Evolutionary conservation across 2,888 invertebrate species (phyloP).

Genomic region (Agrotis puta): DNA sequence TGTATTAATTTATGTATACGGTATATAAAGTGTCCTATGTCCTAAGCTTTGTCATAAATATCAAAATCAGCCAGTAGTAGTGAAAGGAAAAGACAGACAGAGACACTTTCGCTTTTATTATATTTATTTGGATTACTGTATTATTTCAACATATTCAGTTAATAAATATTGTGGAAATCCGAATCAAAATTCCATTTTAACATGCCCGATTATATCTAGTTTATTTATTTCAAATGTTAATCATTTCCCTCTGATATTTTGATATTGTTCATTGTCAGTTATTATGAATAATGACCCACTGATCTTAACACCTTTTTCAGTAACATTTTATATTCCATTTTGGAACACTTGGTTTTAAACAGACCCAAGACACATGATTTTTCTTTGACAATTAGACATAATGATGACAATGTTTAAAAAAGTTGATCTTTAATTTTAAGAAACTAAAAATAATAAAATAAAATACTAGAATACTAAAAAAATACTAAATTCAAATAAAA

Average conservation of each 20-base stretch:
- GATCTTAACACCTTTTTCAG: neutral
- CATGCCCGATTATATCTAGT: neutral
- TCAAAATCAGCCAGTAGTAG: neutral
- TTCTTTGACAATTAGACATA: no score
- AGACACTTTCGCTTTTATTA: neutral
- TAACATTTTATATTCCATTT: neutral
- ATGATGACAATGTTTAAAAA: no score
- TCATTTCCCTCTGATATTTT: slow-evolving; percentile 34
- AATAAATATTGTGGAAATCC: slow-evolving; percentile 1
- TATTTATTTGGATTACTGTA: neutral
- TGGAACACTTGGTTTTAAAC: neutral
- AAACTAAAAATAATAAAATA: no score
- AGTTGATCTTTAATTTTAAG: no score
- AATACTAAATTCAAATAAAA: no score
- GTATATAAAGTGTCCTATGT: neutral
- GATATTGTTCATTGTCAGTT: slow-evolving; percentile 20
- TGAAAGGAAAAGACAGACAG: neutral
- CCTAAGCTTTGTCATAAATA: neutral
- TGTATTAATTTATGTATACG: no score
- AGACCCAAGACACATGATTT: neutral
- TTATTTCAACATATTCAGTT: slow-evolving; percentile 1
- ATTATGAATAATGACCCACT: slow-evolving; percentile 32
- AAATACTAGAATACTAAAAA: no score
- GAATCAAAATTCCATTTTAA: slow-evolving; percentile 3
- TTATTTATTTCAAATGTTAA: slow-evolving; percentile 35